Evolutionary conservation across 2,113 vertebrate genomes (phyloP).

Genomic region (Lophotis ruficrista): DNA sequence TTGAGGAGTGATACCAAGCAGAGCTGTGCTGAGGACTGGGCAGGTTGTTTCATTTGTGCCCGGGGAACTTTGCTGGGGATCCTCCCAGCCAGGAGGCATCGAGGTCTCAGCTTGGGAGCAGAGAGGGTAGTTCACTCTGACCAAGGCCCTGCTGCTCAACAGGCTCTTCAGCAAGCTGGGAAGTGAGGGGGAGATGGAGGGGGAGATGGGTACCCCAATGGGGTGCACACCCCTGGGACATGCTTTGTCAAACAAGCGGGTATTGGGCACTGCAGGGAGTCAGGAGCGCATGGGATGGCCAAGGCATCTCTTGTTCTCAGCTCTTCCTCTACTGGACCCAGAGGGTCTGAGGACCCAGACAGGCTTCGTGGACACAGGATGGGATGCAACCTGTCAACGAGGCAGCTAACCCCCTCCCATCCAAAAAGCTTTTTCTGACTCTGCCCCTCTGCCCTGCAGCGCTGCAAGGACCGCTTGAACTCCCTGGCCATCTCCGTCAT

Average conservation of each 20-base stretch:
- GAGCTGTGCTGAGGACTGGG: background rate
- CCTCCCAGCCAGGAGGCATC: background rate
- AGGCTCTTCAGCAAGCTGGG: background rate
- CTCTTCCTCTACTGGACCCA: background rate
- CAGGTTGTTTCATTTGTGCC: background rate
- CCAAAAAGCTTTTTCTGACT: background rate
- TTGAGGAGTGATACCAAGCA: background rate
- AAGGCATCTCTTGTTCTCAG: background rate
- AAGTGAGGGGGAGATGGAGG: background rate
- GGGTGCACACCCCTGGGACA: background rate
- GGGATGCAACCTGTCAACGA: background rate
- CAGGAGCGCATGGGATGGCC: background rate
- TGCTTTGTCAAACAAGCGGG: background rate
- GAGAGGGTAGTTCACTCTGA: background rate
- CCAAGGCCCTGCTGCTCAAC: background rate
- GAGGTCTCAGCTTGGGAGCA: background rate
- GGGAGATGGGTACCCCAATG: background rate
- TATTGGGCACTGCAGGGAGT: background rate
- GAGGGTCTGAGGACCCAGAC: background rate
- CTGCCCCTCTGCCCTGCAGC: constrained; percentile 72
- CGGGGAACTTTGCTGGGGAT: background rate
- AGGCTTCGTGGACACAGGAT: background rate
- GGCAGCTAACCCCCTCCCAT: background rate
- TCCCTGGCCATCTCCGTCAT: constrained; percentile 94
- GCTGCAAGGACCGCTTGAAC: constrained; percentile 98